Conservation (phyloP, 1,140 invertebrate species). For the Drosophila sturtevanti region DNA sequence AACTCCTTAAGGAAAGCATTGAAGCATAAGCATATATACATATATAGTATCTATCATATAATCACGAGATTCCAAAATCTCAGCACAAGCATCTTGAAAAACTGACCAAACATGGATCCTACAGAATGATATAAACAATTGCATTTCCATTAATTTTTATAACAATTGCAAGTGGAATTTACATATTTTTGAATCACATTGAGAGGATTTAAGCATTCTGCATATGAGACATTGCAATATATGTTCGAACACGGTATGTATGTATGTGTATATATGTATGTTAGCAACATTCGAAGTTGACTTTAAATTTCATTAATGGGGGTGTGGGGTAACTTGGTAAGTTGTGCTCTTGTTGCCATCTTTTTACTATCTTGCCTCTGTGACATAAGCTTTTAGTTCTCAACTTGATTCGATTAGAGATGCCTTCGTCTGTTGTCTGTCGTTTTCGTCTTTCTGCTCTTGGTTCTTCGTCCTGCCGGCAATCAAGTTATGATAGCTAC, state of each 20-base stretch:
- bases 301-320: not conserved
- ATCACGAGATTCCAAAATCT: not conserved
- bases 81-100: not conserved
- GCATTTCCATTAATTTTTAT: too few relatives aligned
- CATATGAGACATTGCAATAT: not conserved
- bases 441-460: not conserved
- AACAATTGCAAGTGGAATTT: too few relatives aligned
- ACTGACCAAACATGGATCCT: too few relatives aligned
- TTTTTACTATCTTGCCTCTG: not conserved
- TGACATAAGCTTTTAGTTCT: constrained; percentile 66
- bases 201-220: not conserved
- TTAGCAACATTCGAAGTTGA: not conserved
- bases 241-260: too few relatives aligned
- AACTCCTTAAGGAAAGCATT: constrained; percentile 32
- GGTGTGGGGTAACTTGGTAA: not conserved
- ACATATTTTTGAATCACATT: too few relatives aligned
- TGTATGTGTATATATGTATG: too few relatives aligned
- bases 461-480: constrained; percentile 48
- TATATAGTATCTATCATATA: constrained; percentile 2
- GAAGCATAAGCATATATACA: too few relatives aligned
- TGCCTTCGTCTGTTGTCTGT: constrained; percentile 17
- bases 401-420: constrained; percentile 63
- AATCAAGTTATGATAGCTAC: constrained; percentile 56
- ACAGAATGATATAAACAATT: too few relatives aligned
- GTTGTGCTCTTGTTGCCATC: not conserved